Evolutionary conservation across 2,888 invertebrate species (phyloP), one percentile per base, ranked within the genome.

Genomic region (Keiferia lycopersicella): DNA sequence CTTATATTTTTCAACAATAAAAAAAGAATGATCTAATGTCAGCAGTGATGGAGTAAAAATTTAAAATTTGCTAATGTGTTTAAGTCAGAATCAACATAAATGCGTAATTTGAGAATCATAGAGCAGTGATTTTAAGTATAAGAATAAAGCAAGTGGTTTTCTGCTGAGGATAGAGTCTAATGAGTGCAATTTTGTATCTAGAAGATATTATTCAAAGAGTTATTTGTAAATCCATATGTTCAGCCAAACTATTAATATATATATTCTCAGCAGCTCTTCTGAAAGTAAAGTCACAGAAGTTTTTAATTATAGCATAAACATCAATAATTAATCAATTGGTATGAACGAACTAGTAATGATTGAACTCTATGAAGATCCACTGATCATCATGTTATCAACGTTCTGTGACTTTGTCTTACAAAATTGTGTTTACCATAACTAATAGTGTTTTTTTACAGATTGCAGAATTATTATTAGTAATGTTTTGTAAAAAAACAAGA

Each of bases 261-360:
- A n/a, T 16, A 30, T 61, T 65, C 73, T 81, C 75, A 71, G 77
- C 73, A 74, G 61, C 76, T 81, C 77, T 75, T 79, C 71, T 66
- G 61, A 56, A 63, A 73, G 63, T 73, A 74, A 75, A 76, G 74
- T 74, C 77, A 77, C 73, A 69, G 71, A 57, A 57, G 4, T 8
- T 11, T 20, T 8, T 22, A 22, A 7, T 2, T 20, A 11, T 22
- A 22, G 1, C 22, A 48, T 50, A 50, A 10, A 18, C 1, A 20
- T 50, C 50, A 45, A n/a, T 8, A 14, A 45, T 45, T 45, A 1
- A 34, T 34, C 34, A 7, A 34, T 34, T 8, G 10, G 34, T 8
- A 34, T 8, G 10, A 34, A 34, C n/a, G n/a, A n/a, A 8, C 34
- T 8, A 1, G 34, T 8, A 8, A 34, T 34, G 34, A 8, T 34